Evolutionary conservation across 2,113 vertebrate species (phyloP), one percentile per base, ranked within the genome.

Genomic region (Hemiprocne comata): DNA sequence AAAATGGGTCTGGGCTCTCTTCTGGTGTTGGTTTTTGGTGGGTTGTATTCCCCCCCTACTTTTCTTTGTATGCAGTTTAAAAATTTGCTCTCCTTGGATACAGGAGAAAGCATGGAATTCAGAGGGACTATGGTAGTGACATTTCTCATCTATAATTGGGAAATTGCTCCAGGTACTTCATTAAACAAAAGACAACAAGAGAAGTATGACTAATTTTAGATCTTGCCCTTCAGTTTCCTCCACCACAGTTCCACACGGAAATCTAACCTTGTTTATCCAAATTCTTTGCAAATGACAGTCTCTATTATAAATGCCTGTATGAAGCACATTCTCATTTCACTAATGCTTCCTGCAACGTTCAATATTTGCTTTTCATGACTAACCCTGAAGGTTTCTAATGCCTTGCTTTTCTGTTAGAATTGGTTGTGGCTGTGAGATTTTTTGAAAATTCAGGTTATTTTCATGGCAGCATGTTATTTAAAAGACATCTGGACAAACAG

Each of bases 291-390:
- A 93, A 89, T 90, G 31, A 66, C 2, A 3, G 11, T 73, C 51
- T 93, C 72, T 70, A 24, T 89, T 91, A 60, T 76, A 87, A 86
- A 57, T 60, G 53, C 62, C 34, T 87, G 14, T 54, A 50, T 57
- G 70, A 86, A 89, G 80, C 73, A 69, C 54, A 66, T 84, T 90
- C 57, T 69, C 75, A 38, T 65, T 93, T 85, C 80, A 44, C 53
- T 88, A 85, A 76, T 90, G 58, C 87, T 69, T 42, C 60, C 61
- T 97, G 38, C 51, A 91, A 10, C 79, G 69, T 88, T 86, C 78
- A 84, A 17, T 93, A 88, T 93, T 92, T 97, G 79, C 57, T 95
- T 94, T 94, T 69, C 51, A 51, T 91, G 71, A 83, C 87, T 94
- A 79, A 87, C 42, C 46, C 50, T 72, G 60, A 76, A 74, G 60